These are phyloP conservation scores for Rhabditoides inermis DNA, from an alignment of 2,888 invertebrate genomes.

Conservation along the genomic window DNA sequence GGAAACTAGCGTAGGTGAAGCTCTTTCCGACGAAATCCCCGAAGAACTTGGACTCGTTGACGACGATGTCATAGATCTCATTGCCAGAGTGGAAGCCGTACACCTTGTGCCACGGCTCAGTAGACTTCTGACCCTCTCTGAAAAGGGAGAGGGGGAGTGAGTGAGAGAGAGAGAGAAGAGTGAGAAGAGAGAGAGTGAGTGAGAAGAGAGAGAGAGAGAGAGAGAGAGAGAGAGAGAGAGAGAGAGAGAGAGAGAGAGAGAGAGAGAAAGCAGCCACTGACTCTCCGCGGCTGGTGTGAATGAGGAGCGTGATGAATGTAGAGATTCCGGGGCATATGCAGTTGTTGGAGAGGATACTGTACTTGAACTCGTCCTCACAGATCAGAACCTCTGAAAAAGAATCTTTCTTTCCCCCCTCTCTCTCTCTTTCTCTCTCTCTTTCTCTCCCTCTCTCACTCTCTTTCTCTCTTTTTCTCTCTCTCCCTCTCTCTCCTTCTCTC, in stretches of 20 bases:
- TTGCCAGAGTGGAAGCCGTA: slow-evolving; percentile 97
- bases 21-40: slow-evolving; percentile 97
- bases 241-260: too few species aligned
- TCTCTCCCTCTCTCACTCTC: too few species aligned
- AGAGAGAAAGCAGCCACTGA: too few species aligned
- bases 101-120: slow-evolving; percentile 95
- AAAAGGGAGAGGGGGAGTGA: too few species aligned
- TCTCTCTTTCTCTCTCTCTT: background rate
- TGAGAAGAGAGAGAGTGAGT: too few species aligned
- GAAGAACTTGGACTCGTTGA: slow-evolving; percentile 68
- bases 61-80: slow-evolving; percentile 88
- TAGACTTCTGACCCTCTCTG: slow-evolving; percentile 85
- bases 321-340: slow-evolving; percentile 96
- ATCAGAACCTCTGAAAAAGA: slow-evolving; percentile 73
- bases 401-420: background rate
- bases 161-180: too few species aligned
- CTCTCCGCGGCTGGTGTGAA: slow-evolving; percentile 96
- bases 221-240: too few species aligned
- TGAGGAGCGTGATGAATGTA: slow-evolving; percentile 82
- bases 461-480: background rate
- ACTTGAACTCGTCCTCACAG: slow-evolving; percentile 97
- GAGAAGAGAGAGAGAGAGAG: too few species aligned
- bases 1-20: slow-evolving; percentile 98
- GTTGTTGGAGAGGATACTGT: slow-evolving; percentile 91
- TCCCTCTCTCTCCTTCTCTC: background rate